Evolutionary conservation across 2,888 invertebrate species (phyloP), one percentile per base, ranked within the genome.

Genomic region (Hyposoter dolosus): DNA sequence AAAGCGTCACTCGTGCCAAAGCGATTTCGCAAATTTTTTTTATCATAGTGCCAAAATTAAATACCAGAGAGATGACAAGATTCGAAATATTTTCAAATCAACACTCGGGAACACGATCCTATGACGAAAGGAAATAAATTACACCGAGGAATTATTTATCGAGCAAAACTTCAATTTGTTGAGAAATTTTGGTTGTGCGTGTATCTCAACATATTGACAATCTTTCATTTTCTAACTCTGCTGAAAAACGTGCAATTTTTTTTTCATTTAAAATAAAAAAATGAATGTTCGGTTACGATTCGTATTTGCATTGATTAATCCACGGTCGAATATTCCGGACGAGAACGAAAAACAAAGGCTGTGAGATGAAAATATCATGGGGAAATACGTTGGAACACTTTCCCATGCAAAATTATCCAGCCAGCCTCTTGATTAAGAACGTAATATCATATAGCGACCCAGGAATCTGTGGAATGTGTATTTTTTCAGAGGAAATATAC

Each of bases 1-100:
- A 76, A 43, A 60, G 53, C 83, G 63, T 78, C 32, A 28, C 75
- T 69, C 50, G 77, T 87, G 85, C 85, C 87, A 87, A 56, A 69
- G 28, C 72, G 28, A 63, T 68, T 53, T 45, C 66, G 28, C 43
- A 40, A 47, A 69, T 71, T 79, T 45, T 78, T 78, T 72, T 80
- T 47, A 53, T 47, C 50, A 2, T 35, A 45, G 40, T 79, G 71
- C 76, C 79, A 65, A 82, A 84, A 66, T 12, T 23, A 19, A 19
- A 19, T 50, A 15, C 45, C 50, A 28, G 79, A 68, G 40, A 71
- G 68, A 63, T 50, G 69, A 43, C 15, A 40, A 65, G 12, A 65
- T 45, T 76, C n/a, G 45, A 45, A 19, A 65, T 12, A 47, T 15
- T 66, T 4, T 7, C n/a, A 32, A 9, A 65, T 12, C n/a, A 28